phyloP scores from a whole-genome alignment of 2,888 invertebrate genomes.

The Aphodius sticticus region DNA sequence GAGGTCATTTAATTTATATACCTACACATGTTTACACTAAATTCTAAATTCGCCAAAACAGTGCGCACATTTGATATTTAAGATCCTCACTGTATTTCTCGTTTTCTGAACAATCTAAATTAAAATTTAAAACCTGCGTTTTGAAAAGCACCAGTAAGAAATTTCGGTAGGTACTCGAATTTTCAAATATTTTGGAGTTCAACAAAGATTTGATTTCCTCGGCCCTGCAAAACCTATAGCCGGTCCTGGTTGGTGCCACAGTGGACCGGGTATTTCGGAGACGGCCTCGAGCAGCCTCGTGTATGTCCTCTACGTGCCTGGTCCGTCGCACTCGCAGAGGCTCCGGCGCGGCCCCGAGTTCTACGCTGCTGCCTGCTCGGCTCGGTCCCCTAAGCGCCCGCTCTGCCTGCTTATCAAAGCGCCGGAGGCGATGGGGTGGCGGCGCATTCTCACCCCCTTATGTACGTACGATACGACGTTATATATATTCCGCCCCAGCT shows the following conservation, averaged over 20 bases:
- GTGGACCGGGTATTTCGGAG: not conserved
- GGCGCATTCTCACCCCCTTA: slow-evolving; percentile 54
- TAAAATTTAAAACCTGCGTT: too few relatives aligned
- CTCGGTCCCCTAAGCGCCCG: not conserved
- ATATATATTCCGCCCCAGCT: slow-evolving; percentile 34
- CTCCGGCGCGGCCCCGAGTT: not conserved
- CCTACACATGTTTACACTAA: too few relatives aligned
- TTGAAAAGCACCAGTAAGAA: too few relatives aligned
- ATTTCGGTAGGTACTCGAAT: too few relatives aligned
- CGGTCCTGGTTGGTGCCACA: not conserved
- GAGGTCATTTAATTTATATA: too few relatives aligned
- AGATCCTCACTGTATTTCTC: too few relatives aligned
- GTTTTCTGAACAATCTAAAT: too few relatives aligned
- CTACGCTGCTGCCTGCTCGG: not conserved
- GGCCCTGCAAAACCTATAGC: not conserved
- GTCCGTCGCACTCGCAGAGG: not conserved
- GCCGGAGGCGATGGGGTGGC: slow-evolving; percentile 53
- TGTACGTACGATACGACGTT: slow-evolving; percentile 36
- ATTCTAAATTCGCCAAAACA: too few relatives aligned
- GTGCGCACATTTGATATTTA: too few relatives aligned
- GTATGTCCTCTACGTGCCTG: not conserved
- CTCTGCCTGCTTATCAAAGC: slow-evolving; percentile 53
- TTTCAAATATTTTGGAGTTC: too few relatives aligned
- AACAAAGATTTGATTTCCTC: too few relatives aligned
- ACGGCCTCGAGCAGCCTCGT: not conserved